Conservation (phyloP, 2,888 invertebrate species). For the Lobophora halterata region DNA sequence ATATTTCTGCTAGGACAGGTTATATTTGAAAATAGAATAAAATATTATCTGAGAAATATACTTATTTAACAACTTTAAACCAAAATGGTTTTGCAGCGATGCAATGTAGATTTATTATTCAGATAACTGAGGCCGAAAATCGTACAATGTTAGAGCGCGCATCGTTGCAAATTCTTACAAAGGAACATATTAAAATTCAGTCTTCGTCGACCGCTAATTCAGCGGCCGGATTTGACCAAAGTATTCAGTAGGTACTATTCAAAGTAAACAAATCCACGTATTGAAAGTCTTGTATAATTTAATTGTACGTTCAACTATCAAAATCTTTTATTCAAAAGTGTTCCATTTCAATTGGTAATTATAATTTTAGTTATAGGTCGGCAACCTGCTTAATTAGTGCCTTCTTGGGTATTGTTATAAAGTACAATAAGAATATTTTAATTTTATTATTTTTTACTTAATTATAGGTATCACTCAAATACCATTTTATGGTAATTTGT, state of each 20-base stretch:
- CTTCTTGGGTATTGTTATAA: conserved; percentile 23
- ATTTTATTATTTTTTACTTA: conserved; percentile 4
- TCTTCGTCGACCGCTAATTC: conserved; percentile 25
- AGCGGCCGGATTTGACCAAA: conserved; percentile 34
- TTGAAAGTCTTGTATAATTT: conserved; percentile 35
- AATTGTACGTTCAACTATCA: conserved; percentile 50
- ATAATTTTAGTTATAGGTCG: conserved; percentile 22
- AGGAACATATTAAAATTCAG: conserved; percentile 23
- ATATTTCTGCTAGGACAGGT: too few species aligned
- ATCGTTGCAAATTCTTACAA: conserved; percentile 20
- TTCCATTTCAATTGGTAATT: conserved; percentile 29
- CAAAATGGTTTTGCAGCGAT: conserved; percentile 7
- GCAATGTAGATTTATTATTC: background rate
- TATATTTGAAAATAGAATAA: too few species aligned
- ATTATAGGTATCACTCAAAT: too few species aligned
- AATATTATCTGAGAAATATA: too few species aligned
- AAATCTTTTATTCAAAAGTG: conserved; percentile 39
- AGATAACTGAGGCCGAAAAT: background rate
- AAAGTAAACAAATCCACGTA: conserved; percentile 25
- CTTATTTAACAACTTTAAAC: too few species aligned
- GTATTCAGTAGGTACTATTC: conserved; percentile 41
- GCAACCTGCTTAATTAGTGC: conserved; percentile 19
- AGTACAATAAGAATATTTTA: conserved; percentile 7
- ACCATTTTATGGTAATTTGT: too few species aligned
- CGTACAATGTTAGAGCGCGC: conserved; percentile 15